A percentile compares a stretch with the other conserved stretches of the same genome.
Conservation (phyloP, 2,797 vertebrate species). For the Anas bernieri region DNA sequence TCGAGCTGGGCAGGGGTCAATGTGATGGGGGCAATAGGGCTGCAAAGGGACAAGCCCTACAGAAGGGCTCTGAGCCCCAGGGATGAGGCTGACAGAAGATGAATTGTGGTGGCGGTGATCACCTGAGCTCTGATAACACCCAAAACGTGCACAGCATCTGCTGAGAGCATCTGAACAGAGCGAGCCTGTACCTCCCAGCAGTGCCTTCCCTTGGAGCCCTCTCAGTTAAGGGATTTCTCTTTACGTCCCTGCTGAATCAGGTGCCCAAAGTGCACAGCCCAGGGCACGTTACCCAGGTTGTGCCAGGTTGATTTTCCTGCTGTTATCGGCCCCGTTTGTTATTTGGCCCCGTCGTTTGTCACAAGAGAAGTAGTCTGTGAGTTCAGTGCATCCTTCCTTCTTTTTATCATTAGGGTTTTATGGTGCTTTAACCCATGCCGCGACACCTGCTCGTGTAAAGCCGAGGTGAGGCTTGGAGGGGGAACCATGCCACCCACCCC, state of each 20-base stretch:
- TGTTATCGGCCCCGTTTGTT: not conserved
- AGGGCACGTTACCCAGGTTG: fast-evolving
- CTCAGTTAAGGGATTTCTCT: not conserved
- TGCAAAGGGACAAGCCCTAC: not conserved
- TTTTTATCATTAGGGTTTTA: not conserved
- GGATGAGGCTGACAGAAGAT: not conserved
- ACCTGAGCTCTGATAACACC: fast-evolving
- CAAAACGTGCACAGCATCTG: not conserved
- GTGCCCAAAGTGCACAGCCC: not conserved
- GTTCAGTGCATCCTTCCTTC: not conserved
- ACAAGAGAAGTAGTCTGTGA: not conserved
- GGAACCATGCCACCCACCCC: fast-evolving
- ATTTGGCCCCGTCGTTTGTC: fast-evolving
- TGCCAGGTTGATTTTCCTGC: not conserved
- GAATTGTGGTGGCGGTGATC: not conserved
- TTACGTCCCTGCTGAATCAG: fast-evolving
- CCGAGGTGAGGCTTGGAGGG: not conserved
- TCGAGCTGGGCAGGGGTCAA: not conserved
- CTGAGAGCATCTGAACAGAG: not conserved
- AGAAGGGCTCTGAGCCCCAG: not conserved
- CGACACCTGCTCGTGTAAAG: not conserved
- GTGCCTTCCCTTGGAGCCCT: fast-evolving
- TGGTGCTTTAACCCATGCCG: not conserved
- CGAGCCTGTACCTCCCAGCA: not conserved
- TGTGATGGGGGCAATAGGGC: not conserved